These are phyloP conservation scores for Phaonia tiefii DNA, from an alignment of 2,888 invertebrate species.

Conservation along the genomic window DNA sequence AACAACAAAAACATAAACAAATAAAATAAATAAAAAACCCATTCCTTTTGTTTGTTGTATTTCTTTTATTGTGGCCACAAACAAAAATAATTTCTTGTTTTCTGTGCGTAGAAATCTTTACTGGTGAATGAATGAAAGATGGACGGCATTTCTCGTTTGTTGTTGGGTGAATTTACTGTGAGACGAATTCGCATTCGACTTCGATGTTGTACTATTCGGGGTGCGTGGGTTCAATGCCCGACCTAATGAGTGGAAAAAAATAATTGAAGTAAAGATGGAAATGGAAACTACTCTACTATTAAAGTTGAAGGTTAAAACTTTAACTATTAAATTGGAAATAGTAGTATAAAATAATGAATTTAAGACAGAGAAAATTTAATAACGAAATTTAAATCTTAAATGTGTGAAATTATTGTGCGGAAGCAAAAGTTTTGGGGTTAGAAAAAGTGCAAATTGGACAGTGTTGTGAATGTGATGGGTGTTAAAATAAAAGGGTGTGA, in stretches of 20 bases:
- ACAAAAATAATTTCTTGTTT: no score
- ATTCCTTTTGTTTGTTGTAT: no score
- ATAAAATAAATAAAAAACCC: slow-evolving; percentile 10
- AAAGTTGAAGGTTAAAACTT: slow-evolving; percentile 55
- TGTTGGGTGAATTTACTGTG: background rate
- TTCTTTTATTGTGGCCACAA: no score
- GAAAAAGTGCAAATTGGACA: background rate
- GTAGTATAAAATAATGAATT: background rate
- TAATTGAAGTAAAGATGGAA: slow-evolving; percentile 20
- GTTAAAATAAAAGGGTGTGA: background rate
- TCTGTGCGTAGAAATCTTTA: no score
- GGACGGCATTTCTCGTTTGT: no score
- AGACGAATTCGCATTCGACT: slow-evolving; percentile 16
- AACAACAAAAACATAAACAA: slow-evolving; percentile 17
- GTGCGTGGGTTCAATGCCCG: slow-evolving; percentile 60
- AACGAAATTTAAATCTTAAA: background rate
- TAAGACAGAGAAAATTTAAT: background rate
- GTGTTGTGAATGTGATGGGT: background rate
- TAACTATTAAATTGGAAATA: background rate
- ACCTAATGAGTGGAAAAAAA: slow-evolving; percentile 56
- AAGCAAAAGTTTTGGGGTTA: no score
- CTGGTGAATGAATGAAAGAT: no score
- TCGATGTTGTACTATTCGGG: slow-evolving; percentile 19
- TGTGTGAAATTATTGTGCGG: no score
- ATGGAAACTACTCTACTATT: background rate